Conservation (phyloP, 2,113 vertebrate genomes). For the Podarcis raffonei region DNA sequence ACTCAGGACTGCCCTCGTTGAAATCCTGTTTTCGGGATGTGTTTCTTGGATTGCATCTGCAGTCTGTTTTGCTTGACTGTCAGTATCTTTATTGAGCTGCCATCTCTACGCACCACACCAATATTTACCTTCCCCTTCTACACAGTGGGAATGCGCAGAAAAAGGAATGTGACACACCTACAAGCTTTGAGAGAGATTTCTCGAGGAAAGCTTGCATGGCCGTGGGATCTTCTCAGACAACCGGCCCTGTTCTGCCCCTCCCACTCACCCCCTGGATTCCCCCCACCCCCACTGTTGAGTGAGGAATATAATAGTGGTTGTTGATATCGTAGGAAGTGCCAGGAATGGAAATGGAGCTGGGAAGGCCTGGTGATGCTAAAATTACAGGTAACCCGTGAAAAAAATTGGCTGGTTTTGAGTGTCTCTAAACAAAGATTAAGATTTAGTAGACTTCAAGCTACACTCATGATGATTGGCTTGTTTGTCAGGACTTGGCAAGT, state of each 20-base stretch:
- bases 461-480: neutral
- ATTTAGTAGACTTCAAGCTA: constrained; percentile 9
- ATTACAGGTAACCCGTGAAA: constrained; percentile 44
- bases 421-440: constrained; percentile 12
- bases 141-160: constrained; percentile 44
- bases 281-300: neutral
- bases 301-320: neutral
- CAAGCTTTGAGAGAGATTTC: neutral
- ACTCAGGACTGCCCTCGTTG: neutral
- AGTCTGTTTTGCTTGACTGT: constrained; percentile 14
- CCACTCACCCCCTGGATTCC: neutral
- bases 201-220: neutral
- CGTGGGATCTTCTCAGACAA: neutral
- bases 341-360: constrained; percentile 36
- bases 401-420: constrained; percentile 19
- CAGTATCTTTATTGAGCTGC: constrained; percentile 5
- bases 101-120: constrained; percentile 36
- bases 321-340: constrained; percentile 10
- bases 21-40: constrained; percentile 22
- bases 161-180: constrained; percentile 63
- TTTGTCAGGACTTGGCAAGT: constrained; percentile 23
- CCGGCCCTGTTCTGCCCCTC: neutral
- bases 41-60: constrained; percentile 33
- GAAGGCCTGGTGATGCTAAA: constrained; percentile 28
- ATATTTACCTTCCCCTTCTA: constrained; percentile 53